These are phyloP conservation scores for Sminthurides aquaticus DNA, from an alignment of 2,888 invertebrate genomes.

Conservation along the genomic window DNA sequence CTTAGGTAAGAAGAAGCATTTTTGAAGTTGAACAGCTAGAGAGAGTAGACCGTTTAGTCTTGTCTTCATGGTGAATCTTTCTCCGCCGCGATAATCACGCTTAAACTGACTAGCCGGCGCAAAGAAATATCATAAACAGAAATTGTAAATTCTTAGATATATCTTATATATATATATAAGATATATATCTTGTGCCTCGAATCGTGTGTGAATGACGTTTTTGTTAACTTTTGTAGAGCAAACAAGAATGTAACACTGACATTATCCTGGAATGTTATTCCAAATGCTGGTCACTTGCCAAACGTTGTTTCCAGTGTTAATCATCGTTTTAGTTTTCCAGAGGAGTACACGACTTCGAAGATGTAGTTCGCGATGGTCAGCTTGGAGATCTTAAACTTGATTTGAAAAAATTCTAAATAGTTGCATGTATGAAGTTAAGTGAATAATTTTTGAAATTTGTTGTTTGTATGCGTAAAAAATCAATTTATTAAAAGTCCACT, in stretches of 20 bases:
- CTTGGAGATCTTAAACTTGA: neutral
- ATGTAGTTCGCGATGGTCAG: slow-evolving; percentile 48
- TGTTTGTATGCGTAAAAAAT: no score
- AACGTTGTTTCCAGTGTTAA: slow-evolving; percentile 74
- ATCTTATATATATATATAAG: neutral
- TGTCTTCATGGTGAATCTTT: no score
- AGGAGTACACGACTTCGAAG: slow-evolving; percentile 68
- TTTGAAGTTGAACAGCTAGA: no score
- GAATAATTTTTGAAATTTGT: no score
- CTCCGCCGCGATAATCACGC: no score
- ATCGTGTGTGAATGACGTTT: neutral
- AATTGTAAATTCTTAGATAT: no score
- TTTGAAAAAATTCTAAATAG: no score
- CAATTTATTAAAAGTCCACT: no score
- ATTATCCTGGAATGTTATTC: slow-evolving; percentile 96
- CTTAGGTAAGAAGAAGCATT: slow-evolving; percentile 72
- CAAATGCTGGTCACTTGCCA: slow-evolving; percentile 92
- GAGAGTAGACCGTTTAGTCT: no score
- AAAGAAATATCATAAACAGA: no score
- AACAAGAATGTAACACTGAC: slow-evolving; percentile 90
- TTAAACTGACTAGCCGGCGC: no score
- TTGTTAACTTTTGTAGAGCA: slow-evolving; percentile 57
- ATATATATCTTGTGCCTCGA: neutral
- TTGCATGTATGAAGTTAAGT: no score
- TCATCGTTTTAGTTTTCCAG: slow-evolving; percentile 83